Conservation (phyloP, 2,113 vertebrate genomes). For the Drymodes brunneopygia region DNA sequence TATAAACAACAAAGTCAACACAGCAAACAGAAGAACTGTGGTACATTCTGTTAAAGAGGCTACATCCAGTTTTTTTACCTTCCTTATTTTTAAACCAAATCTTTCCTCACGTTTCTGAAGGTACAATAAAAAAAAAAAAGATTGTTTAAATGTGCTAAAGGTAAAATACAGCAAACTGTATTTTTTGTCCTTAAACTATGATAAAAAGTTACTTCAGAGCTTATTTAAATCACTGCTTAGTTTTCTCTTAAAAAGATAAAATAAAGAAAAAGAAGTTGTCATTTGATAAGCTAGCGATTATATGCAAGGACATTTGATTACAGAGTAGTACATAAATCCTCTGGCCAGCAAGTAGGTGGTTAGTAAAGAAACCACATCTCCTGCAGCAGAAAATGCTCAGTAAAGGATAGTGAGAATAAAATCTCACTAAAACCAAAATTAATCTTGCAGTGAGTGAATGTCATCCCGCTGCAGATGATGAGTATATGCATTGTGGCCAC, state of each 20-base stretch:
- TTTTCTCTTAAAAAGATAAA: conserved; percentile 16
- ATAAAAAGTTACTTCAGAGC: conserved; percentile 23
- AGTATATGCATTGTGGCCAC: neutral
- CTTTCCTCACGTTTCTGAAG: conserved; percentile 44
- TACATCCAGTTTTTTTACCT: conserved; percentile 62
- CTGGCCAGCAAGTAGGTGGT: neutral
- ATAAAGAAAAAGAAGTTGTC: neutral
- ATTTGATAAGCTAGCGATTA: neutral
- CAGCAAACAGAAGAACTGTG: conserved; percentile 73
- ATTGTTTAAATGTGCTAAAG: conserved; percentile 60
- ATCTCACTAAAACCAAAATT: neutral
- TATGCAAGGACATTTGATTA: conserved; percentile 1
- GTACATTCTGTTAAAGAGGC: conserved; percentile 57
- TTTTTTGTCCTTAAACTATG: conserved; percentile 69
- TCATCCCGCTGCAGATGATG: neutral
- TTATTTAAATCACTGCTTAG: conserved; percentile 20
- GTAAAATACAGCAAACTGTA: conserved; percentile 75
- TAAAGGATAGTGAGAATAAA: neutral
- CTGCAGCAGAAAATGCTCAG: neutral
- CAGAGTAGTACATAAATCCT: neutral
- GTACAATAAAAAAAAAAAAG: neutral
- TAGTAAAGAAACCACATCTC: neutral
- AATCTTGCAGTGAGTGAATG: neutral
- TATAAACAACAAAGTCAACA: conserved; percentile 71
- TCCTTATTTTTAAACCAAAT: conserved; percentile 23